Percentiles rank a stretch among this genome's conserved stretches.
These are phyloP conservation scores for Junco hyemalis DNA, from an alignment of 2,113 vertebrate genomes.

Conservation along the genomic window DNA sequence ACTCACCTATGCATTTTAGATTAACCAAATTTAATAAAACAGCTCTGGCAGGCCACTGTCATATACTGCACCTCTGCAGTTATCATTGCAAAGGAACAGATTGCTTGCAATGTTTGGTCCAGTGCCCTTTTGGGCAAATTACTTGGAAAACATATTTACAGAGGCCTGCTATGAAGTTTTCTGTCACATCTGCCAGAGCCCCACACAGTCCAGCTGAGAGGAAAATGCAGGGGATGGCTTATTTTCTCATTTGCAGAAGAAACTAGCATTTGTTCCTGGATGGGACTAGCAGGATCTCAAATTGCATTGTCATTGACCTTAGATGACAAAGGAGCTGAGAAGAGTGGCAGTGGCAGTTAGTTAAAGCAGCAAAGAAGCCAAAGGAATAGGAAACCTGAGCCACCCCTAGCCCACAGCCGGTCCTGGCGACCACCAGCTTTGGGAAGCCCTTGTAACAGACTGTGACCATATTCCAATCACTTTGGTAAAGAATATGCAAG, in stretches of 20 bases:
- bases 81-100: neutral
- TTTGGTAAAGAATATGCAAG: neutral
- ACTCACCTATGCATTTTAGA: neutral
- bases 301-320: neutral
- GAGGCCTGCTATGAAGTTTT: neutral
- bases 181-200: neutral
- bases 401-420: neutral
- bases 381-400: neutral
- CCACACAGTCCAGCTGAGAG: neutral
- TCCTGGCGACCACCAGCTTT: neutral
- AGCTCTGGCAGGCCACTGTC: neutral
- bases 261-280: neutral
- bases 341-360: neutral
- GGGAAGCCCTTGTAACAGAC: neutral
- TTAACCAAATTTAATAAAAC: neutral
- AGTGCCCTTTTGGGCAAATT: neutral
- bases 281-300: neutral
- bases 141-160: neutral
- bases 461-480: neutral
- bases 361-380: neutral
- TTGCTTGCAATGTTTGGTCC: neutral
- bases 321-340: neutral
- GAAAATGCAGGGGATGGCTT: neutral
- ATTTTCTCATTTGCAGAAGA: neutral
- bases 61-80: accelerated